Conservation (phyloP, 2,797 vertebrate species). For the Pelochelys cantorii region DNA sequence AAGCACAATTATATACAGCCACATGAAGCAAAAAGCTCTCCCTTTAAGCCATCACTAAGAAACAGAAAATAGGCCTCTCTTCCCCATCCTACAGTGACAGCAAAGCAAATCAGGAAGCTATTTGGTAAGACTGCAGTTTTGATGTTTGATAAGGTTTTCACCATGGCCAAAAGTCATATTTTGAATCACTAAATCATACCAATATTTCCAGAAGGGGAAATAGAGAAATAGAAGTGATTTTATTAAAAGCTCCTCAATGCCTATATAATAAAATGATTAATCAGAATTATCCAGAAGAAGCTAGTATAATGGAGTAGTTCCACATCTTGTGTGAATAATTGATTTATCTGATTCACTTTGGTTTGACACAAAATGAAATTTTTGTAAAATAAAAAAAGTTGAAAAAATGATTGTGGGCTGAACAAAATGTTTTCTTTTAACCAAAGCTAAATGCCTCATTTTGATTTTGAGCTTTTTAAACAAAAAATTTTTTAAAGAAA, state of each 20-base stretch:
- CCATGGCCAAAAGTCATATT: not conserved
- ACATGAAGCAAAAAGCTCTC: slow-evolving; percentile 6
- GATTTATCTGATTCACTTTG: not conserved
- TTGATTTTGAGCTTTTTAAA: not conserved
- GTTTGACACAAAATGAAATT: not conserved
- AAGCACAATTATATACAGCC: slow-evolving; percentile 13
- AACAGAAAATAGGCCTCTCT: slow-evolving; percentile 47
- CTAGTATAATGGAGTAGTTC: not conserved
- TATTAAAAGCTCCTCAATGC: not conserved
- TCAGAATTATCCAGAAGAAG: not conserved
- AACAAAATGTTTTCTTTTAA: not conserved
- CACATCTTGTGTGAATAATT: not conserved
- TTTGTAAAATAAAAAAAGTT: not conserved
- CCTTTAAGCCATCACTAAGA: slow-evolving; percentile 41
- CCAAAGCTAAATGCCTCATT: not conserved
- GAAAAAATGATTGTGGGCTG: not conserved
- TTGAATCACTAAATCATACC: not conserved
- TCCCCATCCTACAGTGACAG: not conserved
- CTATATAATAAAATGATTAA: not conserved
- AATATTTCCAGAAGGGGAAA: not conserved
- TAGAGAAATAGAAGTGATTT: not conserved
- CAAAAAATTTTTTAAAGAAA: not conserved
- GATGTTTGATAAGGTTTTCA: not conserved
- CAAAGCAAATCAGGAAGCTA: not conserved
- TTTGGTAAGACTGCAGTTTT: not conserved